Base-by-base conservation (phyloP, 2,888 invertebrate genomes). In the Drosophila meridiana region DNA sequence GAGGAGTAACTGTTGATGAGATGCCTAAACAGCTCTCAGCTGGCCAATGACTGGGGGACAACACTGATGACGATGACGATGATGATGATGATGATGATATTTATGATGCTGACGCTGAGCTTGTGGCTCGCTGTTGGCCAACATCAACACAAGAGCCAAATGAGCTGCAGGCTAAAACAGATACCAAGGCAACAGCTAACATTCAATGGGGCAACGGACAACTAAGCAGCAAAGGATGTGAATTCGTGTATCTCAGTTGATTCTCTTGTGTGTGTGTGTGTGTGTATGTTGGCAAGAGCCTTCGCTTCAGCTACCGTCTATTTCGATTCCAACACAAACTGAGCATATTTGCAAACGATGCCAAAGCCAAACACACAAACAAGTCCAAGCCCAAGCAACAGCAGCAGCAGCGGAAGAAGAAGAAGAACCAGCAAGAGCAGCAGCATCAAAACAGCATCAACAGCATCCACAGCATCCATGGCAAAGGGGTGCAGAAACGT, bases 21-120 rank as follows among this genome's bases (percentile, higher is more conserved):
- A 71, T 82, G 74, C 72, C 82, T 73, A 89, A 85, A 82, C 89
- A 79, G 87, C 85, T 70, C 89, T 87, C 89, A 71, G 69, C 74
- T 64, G 83, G 80, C 74, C 81, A 58, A 71, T 73, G 69, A 58
- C 58, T 42, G 32, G 40, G 55, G 36, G 14, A 50, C 50, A 50
- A 6, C 50, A 6, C 65, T 14, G 66, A 53, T 53, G 75, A 59
- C 57, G 66, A 50, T 47, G 69, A 59, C 53, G 71, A 40, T n/a
- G 40, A 40, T 7, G 63, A 47, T 9, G 53, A 64, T 8, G 63
- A 53, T 30, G 65, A 48, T 57, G 76, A 57, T 62, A 67, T 57
- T 9, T 36, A 56, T 40, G 68, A 43, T 13, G 56, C 38, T 59
- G 73, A 66, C 26, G 78, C 67, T 74, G 87, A 65, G 87, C 67